These are phyloP conservation scores for Octopus bimaculoides DNA, from an alignment of 1,140 invertebrate genomes.

Conservation along the genomic window DNA sequence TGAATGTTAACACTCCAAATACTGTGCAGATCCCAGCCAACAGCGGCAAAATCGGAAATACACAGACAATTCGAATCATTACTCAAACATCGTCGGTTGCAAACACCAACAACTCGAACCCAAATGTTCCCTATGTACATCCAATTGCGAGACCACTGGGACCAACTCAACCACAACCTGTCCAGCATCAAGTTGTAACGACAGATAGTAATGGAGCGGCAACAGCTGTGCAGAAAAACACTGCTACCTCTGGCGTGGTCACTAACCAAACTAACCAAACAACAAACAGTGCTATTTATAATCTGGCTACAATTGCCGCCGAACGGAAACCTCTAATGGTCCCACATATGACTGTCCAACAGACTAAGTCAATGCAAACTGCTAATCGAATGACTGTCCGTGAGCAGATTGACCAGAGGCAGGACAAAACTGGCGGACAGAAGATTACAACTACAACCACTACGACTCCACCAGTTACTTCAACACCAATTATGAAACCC, in stretches of 20 bases:
- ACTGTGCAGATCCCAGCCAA: slow-evolving; percentile 20
- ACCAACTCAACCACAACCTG: slow-evolving; percentile 10
- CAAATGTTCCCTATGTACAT: slow-evolving; percentile 6
- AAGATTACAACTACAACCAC: background rate
- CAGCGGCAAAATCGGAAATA: background rate
- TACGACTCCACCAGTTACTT: background rate
- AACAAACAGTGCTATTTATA: slow-evolving; percentile 56
- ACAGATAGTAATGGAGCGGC: background rate
- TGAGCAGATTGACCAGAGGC: slow-evolving; percentile 23
- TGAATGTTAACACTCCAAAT: slow-evolving; percentile 27
- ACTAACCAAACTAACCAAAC: slow-evolving; percentile 58
- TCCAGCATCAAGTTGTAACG: background rate
- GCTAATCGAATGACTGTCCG: slow-evolving; percentile 17
- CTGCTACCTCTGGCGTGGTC: slow-evolving; percentile 20
- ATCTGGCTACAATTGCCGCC: slow-evolving; percentile 50
- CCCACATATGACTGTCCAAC: slow-evolving; percentile 30
- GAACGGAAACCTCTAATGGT: slow-evolving; percentile 49
- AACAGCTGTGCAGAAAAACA: background rate
- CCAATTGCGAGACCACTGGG: slow-evolving; percentile 1
- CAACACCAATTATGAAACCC: background rate
- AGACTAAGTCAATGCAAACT: slow-evolving; percentile 19
- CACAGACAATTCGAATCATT: slow-evolving; percentile 30
- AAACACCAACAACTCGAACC: background rate
- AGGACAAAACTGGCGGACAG: slow-evolving; percentile 9
- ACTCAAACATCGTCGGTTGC: slow-evolving; percentile 21